Percentiles rank a stretch among this genome's conserved stretches.
phyloP scores from a whole-genome alignment of 1,140 invertebrate species.

The Philaenus spumarius region DNA sequence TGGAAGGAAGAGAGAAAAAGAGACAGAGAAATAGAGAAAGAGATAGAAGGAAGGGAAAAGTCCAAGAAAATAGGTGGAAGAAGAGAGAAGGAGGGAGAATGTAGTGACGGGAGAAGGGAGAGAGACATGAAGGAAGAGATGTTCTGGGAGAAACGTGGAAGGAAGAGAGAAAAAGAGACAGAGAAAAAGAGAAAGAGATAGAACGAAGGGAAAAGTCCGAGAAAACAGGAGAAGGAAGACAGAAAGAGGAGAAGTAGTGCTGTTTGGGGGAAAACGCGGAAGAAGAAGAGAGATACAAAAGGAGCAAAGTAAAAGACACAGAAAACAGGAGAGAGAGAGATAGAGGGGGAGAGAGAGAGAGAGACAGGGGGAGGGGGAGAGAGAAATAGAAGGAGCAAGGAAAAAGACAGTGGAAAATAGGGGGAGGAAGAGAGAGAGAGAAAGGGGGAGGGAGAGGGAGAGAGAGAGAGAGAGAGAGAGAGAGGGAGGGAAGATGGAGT shows the following conservation, averaged over 20 bases:
- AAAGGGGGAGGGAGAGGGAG: not conserved
- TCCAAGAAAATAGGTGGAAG: too few species aligned
- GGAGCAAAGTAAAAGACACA: not conserved
- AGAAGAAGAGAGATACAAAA: not conserved
- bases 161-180: not conserved
- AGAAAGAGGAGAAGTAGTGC: not conserved
- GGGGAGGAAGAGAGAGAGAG: not conserved
- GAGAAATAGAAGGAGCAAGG: too few species aligned
- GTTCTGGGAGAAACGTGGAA: not conserved
- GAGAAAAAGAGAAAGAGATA: too few species aligned
- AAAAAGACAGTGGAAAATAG: too few species aligned
- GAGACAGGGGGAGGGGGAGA: not conserved
- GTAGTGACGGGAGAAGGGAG: not conserved
- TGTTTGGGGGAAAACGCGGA: not conserved
- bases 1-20: too few species aligned
- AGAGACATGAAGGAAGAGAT: not conserved
- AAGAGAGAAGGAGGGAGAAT: too few species aligned
- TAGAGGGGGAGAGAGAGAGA: too few species aligned
- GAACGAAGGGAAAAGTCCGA: not conserved
- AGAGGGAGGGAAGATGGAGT: not conserved
- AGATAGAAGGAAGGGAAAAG: too few species aligned
- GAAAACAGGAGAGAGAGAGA: too few species aligned
- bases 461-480: not conserved
- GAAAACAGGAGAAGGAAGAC: not conserved
- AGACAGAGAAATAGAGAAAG: too few species aligned